These are phyloP conservation scores for Arenaria interpres DNA, from an alignment of 2,113 vertebrate species.

Conservation along the genomic window DNA sequence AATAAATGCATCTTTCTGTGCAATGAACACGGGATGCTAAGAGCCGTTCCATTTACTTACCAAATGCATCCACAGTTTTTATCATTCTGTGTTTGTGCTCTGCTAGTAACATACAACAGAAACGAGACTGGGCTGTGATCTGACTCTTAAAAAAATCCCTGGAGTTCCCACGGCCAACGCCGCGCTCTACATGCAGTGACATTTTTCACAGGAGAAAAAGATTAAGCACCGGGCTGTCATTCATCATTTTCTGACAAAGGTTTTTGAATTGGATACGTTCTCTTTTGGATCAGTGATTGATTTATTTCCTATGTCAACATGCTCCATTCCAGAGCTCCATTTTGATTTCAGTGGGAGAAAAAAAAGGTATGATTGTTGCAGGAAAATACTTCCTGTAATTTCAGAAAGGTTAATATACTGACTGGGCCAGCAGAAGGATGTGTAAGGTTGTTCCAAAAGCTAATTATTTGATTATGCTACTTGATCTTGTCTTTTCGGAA, in stretches of 20 bases:
- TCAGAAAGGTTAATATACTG: neutral
- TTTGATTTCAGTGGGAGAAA: neutral
- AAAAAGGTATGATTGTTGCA: neutral
- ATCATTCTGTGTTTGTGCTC: neutral
- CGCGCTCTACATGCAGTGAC: neutral
- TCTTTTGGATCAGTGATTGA: neutral
- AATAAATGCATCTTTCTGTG: neutral
- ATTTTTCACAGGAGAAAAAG: neutral
- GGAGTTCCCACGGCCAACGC: neutral
- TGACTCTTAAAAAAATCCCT: conserved; percentile 12
- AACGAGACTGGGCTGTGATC: neutral
- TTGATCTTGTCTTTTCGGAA: neutral
- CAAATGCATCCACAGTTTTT: neutral
- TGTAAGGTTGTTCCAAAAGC: neutral
- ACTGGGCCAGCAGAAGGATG: neutral
- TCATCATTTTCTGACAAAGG: conserved; percentile 27
- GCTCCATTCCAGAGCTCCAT: neutral
- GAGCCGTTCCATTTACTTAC: neutral
- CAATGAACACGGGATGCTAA: neutral
- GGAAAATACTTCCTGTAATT: neutral
- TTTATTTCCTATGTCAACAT: conserved; percentile 27
- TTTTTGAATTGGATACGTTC: neutral
- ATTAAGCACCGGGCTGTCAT: neutral
- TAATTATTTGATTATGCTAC: neutral
- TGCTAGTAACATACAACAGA: neutral